phyloP scores from a whole-genome alignment of 2,113 vertebrate genomes.

The Peromyscus maniculatus region DNA sequence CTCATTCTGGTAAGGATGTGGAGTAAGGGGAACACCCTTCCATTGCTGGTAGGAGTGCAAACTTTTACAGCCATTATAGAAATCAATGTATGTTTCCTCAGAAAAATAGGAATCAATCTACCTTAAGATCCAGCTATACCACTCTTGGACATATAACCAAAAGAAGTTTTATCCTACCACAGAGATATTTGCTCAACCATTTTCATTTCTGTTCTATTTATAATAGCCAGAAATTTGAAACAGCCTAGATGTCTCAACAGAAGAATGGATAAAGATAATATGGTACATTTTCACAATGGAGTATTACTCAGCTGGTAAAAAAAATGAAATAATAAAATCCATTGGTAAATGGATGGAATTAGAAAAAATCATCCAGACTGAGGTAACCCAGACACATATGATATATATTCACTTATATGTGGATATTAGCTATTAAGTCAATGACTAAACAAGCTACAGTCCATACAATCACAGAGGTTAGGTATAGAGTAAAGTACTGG shows the following conservation, averaged over 20 bases:
- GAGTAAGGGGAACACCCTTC: neutral
- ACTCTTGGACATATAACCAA: neutral
- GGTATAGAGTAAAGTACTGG: neutral
- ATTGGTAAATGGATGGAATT: neutral
- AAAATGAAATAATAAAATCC: neutral
- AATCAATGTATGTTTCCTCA: neutral
- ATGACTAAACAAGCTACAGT: neutral
- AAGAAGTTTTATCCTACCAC: neutral
- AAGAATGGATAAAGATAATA: neutral
- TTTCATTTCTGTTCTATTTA: neutral
- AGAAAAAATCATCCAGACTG: neutral
- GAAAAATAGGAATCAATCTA: neutral
- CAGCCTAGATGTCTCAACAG: neutral
- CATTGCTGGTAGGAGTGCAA: neutral
- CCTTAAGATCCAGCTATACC: neutral
- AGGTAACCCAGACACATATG: neutral
- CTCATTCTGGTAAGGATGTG: neutral
- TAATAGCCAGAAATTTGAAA: neutral
- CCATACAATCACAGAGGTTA: neutral
- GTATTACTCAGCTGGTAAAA: neutral
- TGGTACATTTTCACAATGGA: neutral
- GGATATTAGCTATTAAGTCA: neutral
- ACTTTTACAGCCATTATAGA: neutral
- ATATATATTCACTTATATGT: neutral
- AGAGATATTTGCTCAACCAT: neutral